Conservation (phyloP, 2,797 vertebrate genomes). For the Lophotriccus pileatus region DNA sequence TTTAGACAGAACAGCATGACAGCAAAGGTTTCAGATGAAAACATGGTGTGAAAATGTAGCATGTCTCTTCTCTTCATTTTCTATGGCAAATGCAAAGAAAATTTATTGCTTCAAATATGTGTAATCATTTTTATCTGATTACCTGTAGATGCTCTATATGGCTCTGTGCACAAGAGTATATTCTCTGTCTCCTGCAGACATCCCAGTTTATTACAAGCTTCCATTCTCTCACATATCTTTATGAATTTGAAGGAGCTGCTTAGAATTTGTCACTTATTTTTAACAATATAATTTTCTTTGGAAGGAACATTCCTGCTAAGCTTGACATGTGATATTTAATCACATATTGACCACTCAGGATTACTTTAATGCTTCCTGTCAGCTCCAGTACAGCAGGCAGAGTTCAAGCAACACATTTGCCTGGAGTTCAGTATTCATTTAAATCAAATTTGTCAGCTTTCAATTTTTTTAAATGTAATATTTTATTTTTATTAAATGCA, state of each 20-base stretch:
- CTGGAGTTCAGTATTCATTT: slow-evolving; percentile 70
- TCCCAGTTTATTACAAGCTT: slow-evolving; percentile 53
- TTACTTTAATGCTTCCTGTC: slow-evolving; percentile 68
- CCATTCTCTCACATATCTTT: slow-evolving; percentile 57
- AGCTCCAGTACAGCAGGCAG: slow-evolving; percentile 59
- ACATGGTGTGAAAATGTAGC: slow-evolving; percentile 38
- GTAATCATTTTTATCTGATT: slow-evolving; percentile 69
- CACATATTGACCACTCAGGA: slow-evolving; percentile 65
- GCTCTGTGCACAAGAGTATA: not conserved
- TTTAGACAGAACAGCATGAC: slow-evolving; percentile 3
- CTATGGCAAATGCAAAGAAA: slow-evolving; percentile 52
- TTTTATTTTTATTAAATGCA: slow-evolving; percentile 71
- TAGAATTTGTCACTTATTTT: slow-evolving; percentile 70
- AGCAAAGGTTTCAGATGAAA: slow-evolving; percentile 45
- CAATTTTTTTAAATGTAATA: slow-evolving; percentile 55
- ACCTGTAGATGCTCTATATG: slow-evolving; percentile 45
- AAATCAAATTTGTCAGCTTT: slow-evolving; percentile 73
- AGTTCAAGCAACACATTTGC: slow-evolving; percentile 68
- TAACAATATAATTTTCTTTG: slow-evolving; percentile 73
- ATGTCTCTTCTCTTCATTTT: slow-evolving; percentile 38
- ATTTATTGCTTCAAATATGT: slow-evolving; percentile 55
- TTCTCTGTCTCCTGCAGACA: slow-evolving; percentile 44
- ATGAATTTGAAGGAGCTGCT: slow-evolving; percentile 60
- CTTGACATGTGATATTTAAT: slow-evolving; percentile 65
- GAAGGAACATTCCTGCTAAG: slow-evolving; percentile 44